Evolutionary conservation across 2,797 vertebrate genomes (phyloP), one percentile per base, ranked within the genome.

Genomic region (Uromys caudimaculatus): DNA sequence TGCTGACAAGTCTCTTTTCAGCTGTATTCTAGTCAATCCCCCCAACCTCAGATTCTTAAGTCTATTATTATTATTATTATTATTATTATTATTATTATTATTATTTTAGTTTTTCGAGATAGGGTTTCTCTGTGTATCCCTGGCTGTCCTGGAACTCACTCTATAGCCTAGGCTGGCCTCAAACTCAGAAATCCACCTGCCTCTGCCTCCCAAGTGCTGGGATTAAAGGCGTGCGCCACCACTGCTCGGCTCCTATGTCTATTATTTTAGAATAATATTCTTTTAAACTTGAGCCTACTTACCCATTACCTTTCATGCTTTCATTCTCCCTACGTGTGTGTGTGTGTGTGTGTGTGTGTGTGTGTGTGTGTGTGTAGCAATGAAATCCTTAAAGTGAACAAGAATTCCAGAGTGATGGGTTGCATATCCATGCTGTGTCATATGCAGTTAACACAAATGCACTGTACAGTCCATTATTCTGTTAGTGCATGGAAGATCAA

Each of bases 401-500:
- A 98, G 98, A 99, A 99, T 99, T 99, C 98, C 97, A 89, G 93
- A 97, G 99, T 99, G 99, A 99, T 99, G 99, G 99, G 99, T 99
- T 99, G 99, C 99, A 99, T 97, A 98, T 99, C 99, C 99, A 99
- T 98, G 98, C 99, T 99, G 98, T 99, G 99, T 99, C 99, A 99
- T 99, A 99, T 99, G 99, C 99, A 99, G 99, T 99, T 99, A 99
- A 99, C 99, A 99, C 99, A 99, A 99, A 99, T 98, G 98, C 99
- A 99, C 99, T 99, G 99, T 99, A 99, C 98, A 98, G 98, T 98
- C 98, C 99, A 99, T 99, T 99, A 99, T 99, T 99, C 99, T 99
- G 98, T 99, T 98, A 99, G 99, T 99, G 98, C 99, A 98, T 98
- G 98, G 99, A 98, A 99, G 99, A 99, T 99, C 99, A 99, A 99